phyloP scores from a whole-genome alignment of 2,797 vertebrate genomes.

The Lutjanus argentimaculatus region DNA sequence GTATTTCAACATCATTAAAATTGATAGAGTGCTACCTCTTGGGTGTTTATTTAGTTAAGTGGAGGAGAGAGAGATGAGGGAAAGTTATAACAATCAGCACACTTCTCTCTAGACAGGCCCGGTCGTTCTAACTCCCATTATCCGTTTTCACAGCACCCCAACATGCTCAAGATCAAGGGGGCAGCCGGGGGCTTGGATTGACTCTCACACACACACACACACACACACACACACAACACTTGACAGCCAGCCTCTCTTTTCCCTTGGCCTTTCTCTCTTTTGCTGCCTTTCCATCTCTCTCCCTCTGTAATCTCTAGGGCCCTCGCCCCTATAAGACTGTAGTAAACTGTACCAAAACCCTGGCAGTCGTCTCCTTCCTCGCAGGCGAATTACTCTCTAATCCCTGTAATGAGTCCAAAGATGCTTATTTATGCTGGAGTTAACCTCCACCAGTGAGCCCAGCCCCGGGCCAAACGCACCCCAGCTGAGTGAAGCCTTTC shows the following conservation, averaged over 20 bases:
- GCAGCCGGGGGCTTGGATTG: conserved; percentile 86
- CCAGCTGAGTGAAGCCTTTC: conserved; percentile 86
- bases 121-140: conserved; percentile 84
- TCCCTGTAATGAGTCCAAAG: conserved; percentile 91
- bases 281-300: conserved; percentile 79
- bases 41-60: conserved; percentile 88
- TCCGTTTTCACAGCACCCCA: conserved; percentile 87
- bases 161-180: conserved; percentile 90
- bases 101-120: conserved; percentile 81
- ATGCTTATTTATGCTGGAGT: conserved; percentile 91
- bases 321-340: conserved; percentile 86
- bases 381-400: conserved; percentile 89
- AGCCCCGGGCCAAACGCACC: conserved; percentile 88
- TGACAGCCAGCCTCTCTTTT: conserved; percentile 82
- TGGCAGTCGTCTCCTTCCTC: conserved; percentile 85
- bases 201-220: conserved; percentile 59
- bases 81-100: conserved; percentile 88
- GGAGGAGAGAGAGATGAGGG: conserved; percentile 84
- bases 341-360: conserved; percentile 89
- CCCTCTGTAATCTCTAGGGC: conserved; percentile 86
- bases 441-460: conserved; percentile 90
- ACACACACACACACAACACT: conserved; percentile 66
- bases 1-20: conserved; percentile 89
- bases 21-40: conserved; percentile 86
- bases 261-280: conserved; percentile 82